Conservation (phyloP, 2,113 vertebrate species). For the Oxyura jamaicensis region DNA sequence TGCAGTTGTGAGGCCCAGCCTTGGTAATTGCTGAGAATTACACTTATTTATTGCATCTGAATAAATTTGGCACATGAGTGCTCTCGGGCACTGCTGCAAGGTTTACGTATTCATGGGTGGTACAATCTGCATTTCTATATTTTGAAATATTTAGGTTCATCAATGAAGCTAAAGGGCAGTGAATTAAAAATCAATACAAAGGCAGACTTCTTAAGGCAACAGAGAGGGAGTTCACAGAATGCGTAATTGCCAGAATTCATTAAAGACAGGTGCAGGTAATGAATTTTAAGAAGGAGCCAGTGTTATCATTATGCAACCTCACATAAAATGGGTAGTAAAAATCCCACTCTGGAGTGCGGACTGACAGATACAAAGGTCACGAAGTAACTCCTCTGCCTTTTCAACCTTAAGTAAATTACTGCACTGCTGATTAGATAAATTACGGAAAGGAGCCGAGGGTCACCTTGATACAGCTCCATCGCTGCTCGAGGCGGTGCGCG, state of each 20-base stretch:
- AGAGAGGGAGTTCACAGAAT: slow-evolving; percentile 4
- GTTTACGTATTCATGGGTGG: slow-evolving; percentile 1
- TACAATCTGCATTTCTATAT: slow-evolving; percentile 15
- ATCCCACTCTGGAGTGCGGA: not conserved
- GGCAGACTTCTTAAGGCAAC: slow-evolving; percentile 59
- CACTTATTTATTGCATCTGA: slow-evolving; percentile 4
- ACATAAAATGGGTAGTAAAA: not conserved
- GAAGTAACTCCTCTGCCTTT: slow-evolving; percentile 42
- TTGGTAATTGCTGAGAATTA: not conserved
- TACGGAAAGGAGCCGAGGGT: slow-evolving; percentile 18
- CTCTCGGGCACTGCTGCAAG: not conserved
- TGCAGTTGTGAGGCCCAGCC: not conserved
- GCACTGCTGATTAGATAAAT: slow-evolving; percentile 37
- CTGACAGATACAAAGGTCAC: slow-evolving; percentile 42
- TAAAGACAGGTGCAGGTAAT: not conserved
- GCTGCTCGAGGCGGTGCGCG: not conserved
- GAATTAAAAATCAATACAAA: slow-evolving; percentile 68
- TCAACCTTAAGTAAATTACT: slow-evolving; percentile 41
- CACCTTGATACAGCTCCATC: not conserved
- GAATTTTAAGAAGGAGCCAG: slow-evolving; percentile 33
- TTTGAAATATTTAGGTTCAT: slow-evolving; percentile 57
- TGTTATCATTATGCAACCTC: not conserved
- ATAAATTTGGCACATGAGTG: slow-evolving; percentile 10
- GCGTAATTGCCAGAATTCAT: slow-evolving; percentile 11
- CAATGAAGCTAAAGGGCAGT: slow-evolving; percentile 59